Base-by-base conservation (phyloP, 2,113 vertebrate species). In the Melanocharis versteri region DNA sequence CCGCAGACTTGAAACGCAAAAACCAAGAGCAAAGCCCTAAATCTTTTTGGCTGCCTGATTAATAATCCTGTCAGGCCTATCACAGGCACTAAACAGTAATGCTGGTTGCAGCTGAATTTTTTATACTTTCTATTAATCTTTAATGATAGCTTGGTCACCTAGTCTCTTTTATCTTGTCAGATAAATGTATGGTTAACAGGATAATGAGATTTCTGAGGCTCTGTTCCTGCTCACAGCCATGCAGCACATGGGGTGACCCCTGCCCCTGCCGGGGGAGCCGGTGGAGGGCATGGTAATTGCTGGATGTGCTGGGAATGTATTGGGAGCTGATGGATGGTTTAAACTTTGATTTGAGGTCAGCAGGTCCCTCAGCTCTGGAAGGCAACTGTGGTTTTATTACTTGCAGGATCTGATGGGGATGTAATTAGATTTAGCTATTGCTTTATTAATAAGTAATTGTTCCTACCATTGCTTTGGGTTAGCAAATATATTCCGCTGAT, bases 151-250 rank as follows among this genome's bases (percentile, higher is more conserved):
- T 98, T 95, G 98, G 98, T 98, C 98, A 98, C 98, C 97, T 97
- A 96, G 97, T 98, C 97, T 97, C 98, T 98, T 98, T 98, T 98
- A 98, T 98, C 99, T 98, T 99, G 99, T 99, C 98, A 98, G 98
- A 98, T 99, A 99, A 99, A 99, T 98, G 98, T 99, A 98, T 97
- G 98, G 98, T 98, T 99, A 98, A 99, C 98, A 98, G 98, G 98
- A 98, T 99, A 99, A 99, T 98, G 98, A 99, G 99, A 98, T 98
- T 98, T 98, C 96, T 92, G 97, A 97, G 98, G 96, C 97, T 92
- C 89, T 90, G 58, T 89, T 96, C 56, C 95, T 69, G 99, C 98
- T 98, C 96, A 65, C 95, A 94, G 97, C 97, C 95, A 89, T 94
- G 98, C 72, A 47, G 95, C 48, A 93, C 96, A 62, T 13, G 96